Evolutionary conservation across 2,797 vertebrate species (phyloP).

Genomic region (Sparus aurata): DNA sequence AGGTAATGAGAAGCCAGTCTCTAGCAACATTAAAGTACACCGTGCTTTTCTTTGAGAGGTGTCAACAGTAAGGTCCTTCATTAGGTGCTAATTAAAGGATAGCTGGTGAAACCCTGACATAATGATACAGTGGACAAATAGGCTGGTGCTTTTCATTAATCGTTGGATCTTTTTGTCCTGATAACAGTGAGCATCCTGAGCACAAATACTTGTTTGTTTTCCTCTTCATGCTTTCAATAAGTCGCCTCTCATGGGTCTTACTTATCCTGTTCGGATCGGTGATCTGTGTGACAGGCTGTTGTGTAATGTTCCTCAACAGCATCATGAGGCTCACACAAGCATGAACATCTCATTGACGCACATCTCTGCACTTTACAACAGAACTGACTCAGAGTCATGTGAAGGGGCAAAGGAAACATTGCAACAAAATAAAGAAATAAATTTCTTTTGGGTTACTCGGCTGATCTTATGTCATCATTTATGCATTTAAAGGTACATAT

Average conservation of each 20-base stretch:
- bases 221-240: background rate
- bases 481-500: background rate
- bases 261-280: background rate
- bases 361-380: background rate
- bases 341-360: background rate
- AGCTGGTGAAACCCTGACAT: slow-evolving; percentile 10
- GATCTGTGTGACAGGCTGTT: slow-evolving; percentile 10
- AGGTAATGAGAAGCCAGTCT: slow-evolving; percentile 28
- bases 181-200: background rate
- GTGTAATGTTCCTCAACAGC: background rate
- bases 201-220: background rate
- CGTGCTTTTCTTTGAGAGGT: slow-evolving; percentile 1
- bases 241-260: slow-evolving; percentile 1
- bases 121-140: slow-evolving; percentile 11
- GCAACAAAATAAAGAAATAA: background rate
- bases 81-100: slow-evolving; percentile 45
- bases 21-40: background rate
- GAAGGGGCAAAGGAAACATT: background rate
- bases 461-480: background rate
- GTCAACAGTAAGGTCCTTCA: slow-evolving; percentile 17
- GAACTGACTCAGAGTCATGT: background rate
- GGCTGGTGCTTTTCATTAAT: slow-evolving; percentile 15
- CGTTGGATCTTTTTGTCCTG: background rate
- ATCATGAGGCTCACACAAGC: slow-evolving; percentile 16
- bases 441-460: background rate